These are phyloP conservation scores for Rhabdophis nuchalis DNA, from an alignment of 2,797 vertebrate species.

Conservation along the genomic window DNA sequence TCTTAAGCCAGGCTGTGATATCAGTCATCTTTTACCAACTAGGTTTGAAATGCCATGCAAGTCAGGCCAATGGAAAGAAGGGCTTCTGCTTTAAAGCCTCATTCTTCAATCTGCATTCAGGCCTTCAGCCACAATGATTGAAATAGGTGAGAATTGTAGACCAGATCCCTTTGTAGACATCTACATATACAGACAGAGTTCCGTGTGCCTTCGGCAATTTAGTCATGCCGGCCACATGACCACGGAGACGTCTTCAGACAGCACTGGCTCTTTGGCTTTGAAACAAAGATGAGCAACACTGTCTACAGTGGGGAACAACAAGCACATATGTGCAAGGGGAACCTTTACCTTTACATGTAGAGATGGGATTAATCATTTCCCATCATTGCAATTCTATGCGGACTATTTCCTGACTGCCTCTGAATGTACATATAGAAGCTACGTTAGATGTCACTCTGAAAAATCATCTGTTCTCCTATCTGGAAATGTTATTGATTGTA, in stretches of 20 bases:
- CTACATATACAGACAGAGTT: neutral
- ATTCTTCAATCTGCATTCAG: neutral
- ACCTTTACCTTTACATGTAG: neutral
- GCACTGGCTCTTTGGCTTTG: no score
- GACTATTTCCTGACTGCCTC: neutral
- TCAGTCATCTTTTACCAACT: neutral
- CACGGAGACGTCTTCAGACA: no score
- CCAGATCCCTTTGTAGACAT: neutral
- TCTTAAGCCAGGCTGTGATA: neutral
- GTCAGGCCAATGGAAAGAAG: neutral
- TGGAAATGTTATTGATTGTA: neutral
- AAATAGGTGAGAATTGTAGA: neutral
- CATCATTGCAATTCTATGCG: neutral
- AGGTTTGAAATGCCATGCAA: neutral
- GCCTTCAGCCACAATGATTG: neutral
- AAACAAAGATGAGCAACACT: no score
- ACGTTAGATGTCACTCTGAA: neutral
- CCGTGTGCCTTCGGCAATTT: no score
- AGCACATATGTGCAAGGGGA: no score
- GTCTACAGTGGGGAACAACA: no score
- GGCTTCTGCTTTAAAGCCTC: neutral
- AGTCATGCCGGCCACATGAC: no score
- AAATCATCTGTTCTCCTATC: neutral
- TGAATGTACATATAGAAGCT: neutral
- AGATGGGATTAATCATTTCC: neutral